phyloP scores from a whole-genome alignment of 2,888 invertebrate genomes.

The Drosophila monieri region DNA sequence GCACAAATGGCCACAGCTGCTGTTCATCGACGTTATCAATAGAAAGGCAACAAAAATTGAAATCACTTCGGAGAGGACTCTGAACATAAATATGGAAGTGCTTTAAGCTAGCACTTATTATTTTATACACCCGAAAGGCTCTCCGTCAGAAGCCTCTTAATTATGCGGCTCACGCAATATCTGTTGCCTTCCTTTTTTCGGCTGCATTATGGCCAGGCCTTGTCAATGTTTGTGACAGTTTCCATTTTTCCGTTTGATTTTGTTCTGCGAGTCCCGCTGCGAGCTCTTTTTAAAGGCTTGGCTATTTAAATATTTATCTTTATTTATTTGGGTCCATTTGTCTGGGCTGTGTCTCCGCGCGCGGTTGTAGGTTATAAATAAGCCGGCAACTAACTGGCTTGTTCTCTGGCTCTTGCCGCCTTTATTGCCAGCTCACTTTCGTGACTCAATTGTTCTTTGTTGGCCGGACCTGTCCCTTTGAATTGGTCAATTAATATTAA shows the following conservation, averaged over 20 bases:
- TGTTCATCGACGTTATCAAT: slow-evolving; percentile 34
- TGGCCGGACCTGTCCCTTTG: slow-evolving; percentile 49
- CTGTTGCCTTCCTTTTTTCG: slow-evolving; percentile 36
- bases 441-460: slow-evolving; percentile 32
- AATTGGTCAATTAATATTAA: slow-evolving; percentile 79
- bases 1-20: slow-evolving; percentile 59
- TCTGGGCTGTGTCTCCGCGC: slow-evolving; percentile 7
- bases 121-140: slow-evolving; percentile 11
- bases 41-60: slow-evolving; percentile 41
- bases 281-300: slow-evolving; percentile 18
- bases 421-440: slow-evolving; percentile 42
- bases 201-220: slow-evolving; percentile 22
- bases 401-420: slow-evolving; percentile 2
- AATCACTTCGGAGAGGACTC: slow-evolving; percentile 19
- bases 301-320: slow-evolving; percentile 56
- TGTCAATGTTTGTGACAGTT: slow-evolving; percentile 21
- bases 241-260: slow-evolving; percentile 26
- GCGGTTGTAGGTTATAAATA: slow-evolving; percentile 37
- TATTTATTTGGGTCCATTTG: slow-evolving; percentile 26
- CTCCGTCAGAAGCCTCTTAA: slow-evolving; percentile 43
- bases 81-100: neutral
- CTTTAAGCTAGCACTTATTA: slow-evolving; percentile 4
- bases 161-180: slow-evolving; percentile 51
- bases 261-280: neutral
- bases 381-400: slow-evolving; percentile 29